Evolutionary conservation across 2,888 invertebrate species (phyloP), one percentile per base, ranked within the genome.

Genomic region (Cyclophora albipunctata): DNA sequence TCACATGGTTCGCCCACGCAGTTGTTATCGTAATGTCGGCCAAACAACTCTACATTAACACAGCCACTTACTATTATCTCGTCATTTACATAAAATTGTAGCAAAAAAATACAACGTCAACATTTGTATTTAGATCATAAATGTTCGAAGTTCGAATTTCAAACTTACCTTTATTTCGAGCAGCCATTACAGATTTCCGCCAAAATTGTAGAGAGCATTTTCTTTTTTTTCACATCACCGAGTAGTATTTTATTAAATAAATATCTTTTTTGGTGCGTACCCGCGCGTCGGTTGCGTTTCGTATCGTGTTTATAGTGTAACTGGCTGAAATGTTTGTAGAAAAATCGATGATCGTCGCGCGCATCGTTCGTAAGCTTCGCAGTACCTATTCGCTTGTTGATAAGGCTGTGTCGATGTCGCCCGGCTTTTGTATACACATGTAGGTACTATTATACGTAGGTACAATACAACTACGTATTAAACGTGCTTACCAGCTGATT

Each of bases 271-370:
- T 54, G 46, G 63, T 54, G 50, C 56, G 58, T 55, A 40, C 52
- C 57, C 58, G 67, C 60, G 54, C 47, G 66, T 70, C 64, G 67
- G 71, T 67, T 69, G 65, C 65, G 63, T 58, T 55, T 47, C 35
- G 52, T 65, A 77, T 75, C 81, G 84, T 84, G 83, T 83, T 82
- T 81, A 72, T 79, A 75, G 78, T 79, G 71, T 73, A 78, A 73
- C 73, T 69, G 78, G 67, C 69, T 71, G 37, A 84, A 81, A 81
- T 81, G 72, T 72, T 80, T 81, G 81, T 79, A 78, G 81, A 79
- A 85, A 86, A 86, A 86, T 84, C 86, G 84, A 84, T 85, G 73
- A 57, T 71, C 77, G 84, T 72, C 79, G 84, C 83, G 86, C 86
- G 86, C 86, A 84, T 67, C 5, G 43, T 20, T 43, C 7, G 4